Evolutionary conservation across 2,113 vertebrate genomes (phyloP), one percentile per base, ranked within the genome.

Genomic region (Oplegnathus fasciatus): DNA sequence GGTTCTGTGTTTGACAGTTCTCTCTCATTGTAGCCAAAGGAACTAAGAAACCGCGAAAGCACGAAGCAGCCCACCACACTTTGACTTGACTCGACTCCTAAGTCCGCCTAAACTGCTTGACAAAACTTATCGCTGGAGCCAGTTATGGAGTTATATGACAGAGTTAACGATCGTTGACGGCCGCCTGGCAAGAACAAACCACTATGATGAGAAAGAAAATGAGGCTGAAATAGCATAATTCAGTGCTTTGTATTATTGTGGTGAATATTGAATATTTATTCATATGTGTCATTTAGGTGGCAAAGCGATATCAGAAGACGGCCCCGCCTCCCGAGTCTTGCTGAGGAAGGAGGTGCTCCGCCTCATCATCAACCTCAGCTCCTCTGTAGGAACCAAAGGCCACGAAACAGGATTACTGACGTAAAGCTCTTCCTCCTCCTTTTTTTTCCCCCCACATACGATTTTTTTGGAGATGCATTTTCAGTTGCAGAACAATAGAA

Each of bases 391-490:
- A 94, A 99, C 98, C 46, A 99, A 99, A 93, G 97, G 98, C 88
- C 97, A 99, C 82, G 98, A 99, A 95, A 99, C 98, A 0, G 98
- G 98, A 85, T 96, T 99, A 66, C 93, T 99, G 91, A 99, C 98
- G 98, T 99, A 96, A 97, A 96, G 22, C 70, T 32, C 50, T n/a
- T 58, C 32, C 64, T 32, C 10, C 37, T 26, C n/a, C 6, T 61
- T 1, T 4, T 22, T 22, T n/a, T n/a, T n/a, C n/a, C 34, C 6
- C 44, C 40, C 6, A 14, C n/a, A 10, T 5, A 24, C 9, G 1
- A 37, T 62, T 9, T 9, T 24, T 20, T 58, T 10, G 30, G 9
- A 66, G 52, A 48, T 28, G 15, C 9, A 28, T 13, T 3, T 24
- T 32, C 17, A 40, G 3, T 32, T 34, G 22, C 50, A 72, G 20